phyloP scores from a whole-genome alignment of 2,797 vertebrate species.

The Oreonectes daqikongensis region DNA sequence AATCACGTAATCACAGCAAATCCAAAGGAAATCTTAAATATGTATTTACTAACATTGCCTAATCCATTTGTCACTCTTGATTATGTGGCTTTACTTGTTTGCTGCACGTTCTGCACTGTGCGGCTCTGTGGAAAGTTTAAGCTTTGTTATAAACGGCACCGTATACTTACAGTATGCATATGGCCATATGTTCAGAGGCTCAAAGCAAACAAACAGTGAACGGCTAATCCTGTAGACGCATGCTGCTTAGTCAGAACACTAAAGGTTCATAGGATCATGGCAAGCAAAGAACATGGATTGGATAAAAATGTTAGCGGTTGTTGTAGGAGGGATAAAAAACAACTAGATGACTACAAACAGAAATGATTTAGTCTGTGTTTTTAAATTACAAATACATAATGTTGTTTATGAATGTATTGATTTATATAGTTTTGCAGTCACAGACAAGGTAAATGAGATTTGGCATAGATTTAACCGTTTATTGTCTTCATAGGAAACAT shows the following conservation, averaged over 20 bases:
- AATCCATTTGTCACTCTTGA: constrained; percentile 56
- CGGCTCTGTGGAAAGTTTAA: neutral
- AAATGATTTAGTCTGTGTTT: neutral
- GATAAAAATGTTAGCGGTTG: too few relatives aligned
- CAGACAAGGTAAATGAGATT: neutral
- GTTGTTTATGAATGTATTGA: too few relatives aligned
- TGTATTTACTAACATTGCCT: constrained; percentile 41
- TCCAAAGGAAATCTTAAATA: constrained; percentile 37
- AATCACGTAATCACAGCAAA: constrained; percentile 35
- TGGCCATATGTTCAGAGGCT: neutral
- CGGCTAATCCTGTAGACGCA: neutral
- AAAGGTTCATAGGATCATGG: neutral
- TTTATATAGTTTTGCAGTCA: neutral
- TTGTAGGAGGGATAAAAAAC: too few relatives aligned
- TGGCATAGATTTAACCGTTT: neutral
- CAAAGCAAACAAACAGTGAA: neutral
- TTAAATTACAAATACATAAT: neutral
- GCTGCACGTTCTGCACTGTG: neutral
- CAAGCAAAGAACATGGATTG: neutral
- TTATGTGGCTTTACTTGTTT: constrained; percentile 1
- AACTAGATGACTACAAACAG: too few relatives aligned
- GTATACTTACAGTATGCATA: neutral
- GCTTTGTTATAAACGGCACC: neutral
- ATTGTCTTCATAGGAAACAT: neutral
- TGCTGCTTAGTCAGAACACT: neutral